These are phyloP conservation scores for Oreamnos americanus DNA, from an alignment of 2,113 vertebrate genomes.

Conservation along the genomic window DNA sequence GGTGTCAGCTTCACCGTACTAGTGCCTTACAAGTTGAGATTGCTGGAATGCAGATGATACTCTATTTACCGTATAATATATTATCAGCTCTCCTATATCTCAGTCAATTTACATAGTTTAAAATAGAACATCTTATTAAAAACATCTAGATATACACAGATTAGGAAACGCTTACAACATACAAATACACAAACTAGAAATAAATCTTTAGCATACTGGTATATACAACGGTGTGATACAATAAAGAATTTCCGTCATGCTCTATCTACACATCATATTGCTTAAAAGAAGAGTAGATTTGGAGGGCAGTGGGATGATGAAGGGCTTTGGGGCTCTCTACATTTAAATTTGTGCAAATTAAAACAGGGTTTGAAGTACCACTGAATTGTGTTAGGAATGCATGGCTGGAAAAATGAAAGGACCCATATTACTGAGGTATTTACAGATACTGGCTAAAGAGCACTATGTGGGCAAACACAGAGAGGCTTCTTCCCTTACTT, in stretches of 20 bases:
- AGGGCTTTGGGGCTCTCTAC: conserved; percentile 82
- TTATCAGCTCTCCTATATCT: conserved; percentile 99
- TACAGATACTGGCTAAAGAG: conserved; percentile 99
- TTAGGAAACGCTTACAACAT: conserved; percentile 99
- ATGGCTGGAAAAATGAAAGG: conserved; percentile 89
- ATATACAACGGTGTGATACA: conserved; percentile 97
- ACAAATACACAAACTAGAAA: conserved; percentile 99
- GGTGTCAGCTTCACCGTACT: conserved; percentile 90
- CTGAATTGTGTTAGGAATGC: conserved; percentile 81
- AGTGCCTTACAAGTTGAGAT: conserved; percentile 89
- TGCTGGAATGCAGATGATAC: conserved; percentile 96
- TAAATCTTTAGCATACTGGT: conserved; percentile 96
- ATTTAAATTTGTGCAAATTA: conserved; percentile 87
- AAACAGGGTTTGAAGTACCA: conserved; percentile 82
- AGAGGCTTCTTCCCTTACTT: conserved; percentile 92
- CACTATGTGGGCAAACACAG: conserved; percentile 92
- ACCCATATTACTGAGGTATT: conserved; percentile 99
- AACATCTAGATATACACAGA: conserved; percentile 99
- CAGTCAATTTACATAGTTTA: conserved; percentile 99
- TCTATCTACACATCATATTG: conserved; percentile 99
- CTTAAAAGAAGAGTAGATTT: conserved; percentile 99
- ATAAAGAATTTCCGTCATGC: conserved; percentile 98
- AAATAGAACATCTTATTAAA: conserved; percentile 99
- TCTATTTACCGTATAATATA: conserved; percentile 95
- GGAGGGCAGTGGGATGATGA: conserved; percentile 81